Evolutionary conservation across 2,888 invertebrate genomes (phyloP).

Genomic region (Frankliniella fusca): DNA sequence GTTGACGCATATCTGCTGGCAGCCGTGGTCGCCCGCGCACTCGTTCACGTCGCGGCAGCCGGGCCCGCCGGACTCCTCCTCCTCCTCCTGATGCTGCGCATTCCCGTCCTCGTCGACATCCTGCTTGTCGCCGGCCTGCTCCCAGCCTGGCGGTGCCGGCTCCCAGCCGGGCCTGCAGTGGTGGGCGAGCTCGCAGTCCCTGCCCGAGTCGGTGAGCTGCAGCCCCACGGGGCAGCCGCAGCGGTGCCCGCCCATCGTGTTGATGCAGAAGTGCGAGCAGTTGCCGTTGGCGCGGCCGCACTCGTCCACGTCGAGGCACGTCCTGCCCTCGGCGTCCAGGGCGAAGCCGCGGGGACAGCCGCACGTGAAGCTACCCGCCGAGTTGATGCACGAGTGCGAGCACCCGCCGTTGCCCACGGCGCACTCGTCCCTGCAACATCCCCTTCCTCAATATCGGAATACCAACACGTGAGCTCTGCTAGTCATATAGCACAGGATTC

Average conservation of each 20-base stretch:
- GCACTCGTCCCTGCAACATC: slow-evolving; percentile 51
- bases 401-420: slow-evolving; percentile 51
- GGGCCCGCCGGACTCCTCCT: not conserved
- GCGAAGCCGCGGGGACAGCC: slow-evolving; percentile 38
- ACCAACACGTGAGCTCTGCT: no score
- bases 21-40: slow-evolving; percentile 47
- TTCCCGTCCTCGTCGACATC: not conserved
- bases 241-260: slow-evolving; percentile 40
- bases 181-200: not conserved
- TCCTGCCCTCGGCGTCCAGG: slow-evolving; percentile 37
- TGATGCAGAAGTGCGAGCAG: slow-evolving; percentile 40
- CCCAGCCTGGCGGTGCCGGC: not conserved
- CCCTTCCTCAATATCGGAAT: no score
- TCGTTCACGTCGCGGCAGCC: slow-evolving; percentile 45
- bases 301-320: slow-evolving; percentile 47
- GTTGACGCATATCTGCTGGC: slow-evolving; percentile 46
- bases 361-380: slow-evolving; percentile 48
- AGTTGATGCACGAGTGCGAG: slow-evolving; percentile 57
- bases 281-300: slow-evolving; percentile 45
- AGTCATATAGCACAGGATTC: no score
- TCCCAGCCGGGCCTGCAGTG: not conserved
- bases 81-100: not conserved
- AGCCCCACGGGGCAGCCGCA: slow-evolving; percentile 35
- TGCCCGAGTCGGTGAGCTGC: not conserved
- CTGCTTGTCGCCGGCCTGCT: not conserved